Evolutionary conservation across 2,797 vertebrate genomes (phyloP).

Genomic region (Myotis myotis): DNA sequence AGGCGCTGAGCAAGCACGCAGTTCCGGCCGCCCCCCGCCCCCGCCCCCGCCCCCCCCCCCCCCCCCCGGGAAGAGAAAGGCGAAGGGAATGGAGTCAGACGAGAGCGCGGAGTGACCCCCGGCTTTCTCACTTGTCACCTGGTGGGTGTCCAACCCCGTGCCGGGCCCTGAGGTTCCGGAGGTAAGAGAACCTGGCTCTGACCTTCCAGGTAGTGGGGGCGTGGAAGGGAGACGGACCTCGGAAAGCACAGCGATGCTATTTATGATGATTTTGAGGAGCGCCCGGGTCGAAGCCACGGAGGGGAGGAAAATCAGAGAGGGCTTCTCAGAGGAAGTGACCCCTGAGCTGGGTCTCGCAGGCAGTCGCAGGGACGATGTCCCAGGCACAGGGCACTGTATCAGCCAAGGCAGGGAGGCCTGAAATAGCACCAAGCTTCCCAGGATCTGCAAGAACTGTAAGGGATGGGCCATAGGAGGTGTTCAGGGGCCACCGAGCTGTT

Average conservation of each 20-base stretch:
- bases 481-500: not conserved
- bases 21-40: not conserved
- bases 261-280: not conserved
- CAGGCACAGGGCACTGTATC: not conserved
- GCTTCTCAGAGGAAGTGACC: not conserved
- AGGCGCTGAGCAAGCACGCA: not conserved
- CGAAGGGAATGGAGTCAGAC: not conserved
- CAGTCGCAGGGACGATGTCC: no score
- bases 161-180: not conserved
- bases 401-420: not conserved
- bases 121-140: not conserved
- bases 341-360: not conserved
- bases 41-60: rapidly evolving
- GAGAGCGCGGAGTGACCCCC: not conserved
- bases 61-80: not conserved
- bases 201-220: not conserved
- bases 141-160: not conserved
- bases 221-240: not conserved
- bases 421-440: not conserved
- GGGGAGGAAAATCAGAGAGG: not conserved
- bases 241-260: rapidly evolving
- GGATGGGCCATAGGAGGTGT: not conserved
- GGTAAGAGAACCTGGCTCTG: not conserved
- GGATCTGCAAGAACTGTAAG: not conserved
- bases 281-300: no score